These are phyloP conservation scores for Paragorgia papillata DNA, from an alignment of 92 coral and sea anemone species.

Conservation along the genomic window DNA sequence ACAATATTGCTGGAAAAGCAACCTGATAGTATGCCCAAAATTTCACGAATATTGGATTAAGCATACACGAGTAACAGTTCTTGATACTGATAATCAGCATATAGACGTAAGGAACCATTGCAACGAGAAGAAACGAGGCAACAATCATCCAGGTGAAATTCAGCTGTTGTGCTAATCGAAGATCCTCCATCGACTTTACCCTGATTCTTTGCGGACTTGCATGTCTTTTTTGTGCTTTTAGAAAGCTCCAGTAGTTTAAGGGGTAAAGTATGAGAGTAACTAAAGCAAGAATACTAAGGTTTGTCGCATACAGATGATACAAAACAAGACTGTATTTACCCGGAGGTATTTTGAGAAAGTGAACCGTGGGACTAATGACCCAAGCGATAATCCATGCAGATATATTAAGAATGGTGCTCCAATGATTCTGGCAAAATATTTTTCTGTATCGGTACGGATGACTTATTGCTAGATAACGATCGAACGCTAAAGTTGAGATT, in stretches of 20 bases:
- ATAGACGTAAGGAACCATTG: conserved; percentile 25
- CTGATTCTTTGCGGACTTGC: no score
- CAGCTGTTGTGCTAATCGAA: no score
- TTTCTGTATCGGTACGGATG: conserved; percentile 14
- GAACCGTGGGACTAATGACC: no score
- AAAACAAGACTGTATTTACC: conserved; percentile 19
- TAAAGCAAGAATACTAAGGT: background rate
- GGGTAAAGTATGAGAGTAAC: conserved; percentile 10
- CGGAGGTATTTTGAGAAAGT: background rate
- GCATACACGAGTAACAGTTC: conserved; percentile 13
- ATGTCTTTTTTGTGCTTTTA: no score
- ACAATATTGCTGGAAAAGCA: background rate
- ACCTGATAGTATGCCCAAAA: conserved; percentile 30
- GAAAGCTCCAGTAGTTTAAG: no score
- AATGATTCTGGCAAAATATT: background rate
- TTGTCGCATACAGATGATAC: background rate
- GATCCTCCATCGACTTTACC: no score
- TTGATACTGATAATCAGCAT: background rate
- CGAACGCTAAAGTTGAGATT: conserved; percentile 11
- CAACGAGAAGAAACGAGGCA: conserved; percentile 10
- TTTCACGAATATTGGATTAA: background rate
- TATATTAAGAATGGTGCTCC: no score
- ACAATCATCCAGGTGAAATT: no score
- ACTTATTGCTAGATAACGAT: conserved; percentile 22
- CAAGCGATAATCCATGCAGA: no score